Evolutionary conservation across 2,113 vertebrate species (phyloP).

Genomic region (Sturnus vulgaris): DNA sequence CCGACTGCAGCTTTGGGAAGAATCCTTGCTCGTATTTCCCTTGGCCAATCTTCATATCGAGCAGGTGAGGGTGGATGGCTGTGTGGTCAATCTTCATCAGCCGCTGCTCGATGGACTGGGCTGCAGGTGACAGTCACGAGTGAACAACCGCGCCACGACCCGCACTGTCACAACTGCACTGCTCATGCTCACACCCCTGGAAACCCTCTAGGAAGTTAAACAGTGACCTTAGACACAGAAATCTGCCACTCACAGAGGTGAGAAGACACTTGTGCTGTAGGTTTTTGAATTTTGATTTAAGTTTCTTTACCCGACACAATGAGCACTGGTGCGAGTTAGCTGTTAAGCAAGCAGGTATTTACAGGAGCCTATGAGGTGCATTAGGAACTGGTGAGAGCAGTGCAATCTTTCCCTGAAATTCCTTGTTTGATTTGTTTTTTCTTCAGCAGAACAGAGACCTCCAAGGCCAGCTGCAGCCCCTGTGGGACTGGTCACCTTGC

Average conservation of each 20-base stretch:
- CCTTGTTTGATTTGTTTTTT: not conserved
- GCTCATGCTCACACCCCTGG: not conserved
- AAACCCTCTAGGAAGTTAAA: not conserved
- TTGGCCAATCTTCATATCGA: slow-evolving; percentile 98
- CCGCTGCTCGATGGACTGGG: slow-evolving; percentile 86
- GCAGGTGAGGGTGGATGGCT: slow-evolving; percentile 93
- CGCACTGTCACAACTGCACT: rapidly evolving
- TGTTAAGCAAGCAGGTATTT: slow-evolving; percentile 5
- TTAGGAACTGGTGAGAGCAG: not conserved
- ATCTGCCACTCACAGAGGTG: not conserved
- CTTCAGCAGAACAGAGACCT: not conserved
- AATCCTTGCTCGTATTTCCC: slow-evolving; percentile 94
- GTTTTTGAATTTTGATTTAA: not conserved
- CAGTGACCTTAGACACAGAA: not conserved
- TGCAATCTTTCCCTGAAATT: not conserved
- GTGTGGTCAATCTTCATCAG: slow-evolving; percentile 94
- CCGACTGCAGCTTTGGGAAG: slow-evolving; percentile 91
- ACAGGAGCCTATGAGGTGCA: rapidly evolving
- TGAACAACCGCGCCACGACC: rapidly evolving
- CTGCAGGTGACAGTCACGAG: slow-evolving; percentile 70
- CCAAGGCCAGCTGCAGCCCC: not conserved
- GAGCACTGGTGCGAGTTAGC: not conserved
- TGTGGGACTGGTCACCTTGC: rapidly evolving
- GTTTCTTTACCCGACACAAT: not conserved
- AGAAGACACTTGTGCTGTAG: not conserved